These are phyloP conservation scores for Ailurus styani DNA, from an alignment of 2,113 vertebrate genomes.

Conservation along the genomic window DNA sequence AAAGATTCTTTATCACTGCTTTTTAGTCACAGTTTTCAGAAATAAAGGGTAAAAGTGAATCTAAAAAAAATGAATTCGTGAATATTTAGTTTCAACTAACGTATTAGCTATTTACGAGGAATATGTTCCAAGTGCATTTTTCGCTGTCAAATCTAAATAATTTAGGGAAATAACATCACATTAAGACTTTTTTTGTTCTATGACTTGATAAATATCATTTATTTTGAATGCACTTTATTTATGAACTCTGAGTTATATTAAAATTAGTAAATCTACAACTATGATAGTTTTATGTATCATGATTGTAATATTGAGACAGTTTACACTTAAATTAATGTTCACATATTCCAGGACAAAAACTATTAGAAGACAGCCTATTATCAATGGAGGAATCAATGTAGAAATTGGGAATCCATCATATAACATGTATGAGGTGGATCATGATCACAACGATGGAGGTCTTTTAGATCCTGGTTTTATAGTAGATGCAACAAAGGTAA, in stretches of 20 bases:
- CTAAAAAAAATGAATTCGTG: not conserved
- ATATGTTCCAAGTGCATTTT: not conserved
- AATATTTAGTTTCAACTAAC: not conserved
- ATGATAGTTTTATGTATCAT: not conserved
- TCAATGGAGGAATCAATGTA: conserved; percentile 97
- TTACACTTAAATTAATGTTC: not conserved
- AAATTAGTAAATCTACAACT: not conserved
- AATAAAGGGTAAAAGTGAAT: not conserved
- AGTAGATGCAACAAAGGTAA: conserved; percentile 95
- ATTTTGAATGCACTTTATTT: not conserved
- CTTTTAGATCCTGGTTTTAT: conserved; percentile 94
- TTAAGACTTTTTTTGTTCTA: not conserved
- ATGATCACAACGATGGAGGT: conserved; percentile 93
- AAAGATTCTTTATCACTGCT: not conserved
- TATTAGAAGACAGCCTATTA: conserved; percentile 96
- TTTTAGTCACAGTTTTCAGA: not conserved
- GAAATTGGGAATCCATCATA: conserved; percentile 99
- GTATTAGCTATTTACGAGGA: not conserved
- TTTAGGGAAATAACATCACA: not conserved
- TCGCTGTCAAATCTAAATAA: not conserved
- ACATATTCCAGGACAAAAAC: conserved; percentile 89
- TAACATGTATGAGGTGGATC: conserved; percentile 99
- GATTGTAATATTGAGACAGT: not conserved
- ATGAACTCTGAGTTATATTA: not conserved
- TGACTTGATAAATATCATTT: not conserved